These are phyloP conservation scores for Drosophila eohydei DNA, from an alignment of 2,888 invertebrate species.

Conservation along the genomic window DNA sequence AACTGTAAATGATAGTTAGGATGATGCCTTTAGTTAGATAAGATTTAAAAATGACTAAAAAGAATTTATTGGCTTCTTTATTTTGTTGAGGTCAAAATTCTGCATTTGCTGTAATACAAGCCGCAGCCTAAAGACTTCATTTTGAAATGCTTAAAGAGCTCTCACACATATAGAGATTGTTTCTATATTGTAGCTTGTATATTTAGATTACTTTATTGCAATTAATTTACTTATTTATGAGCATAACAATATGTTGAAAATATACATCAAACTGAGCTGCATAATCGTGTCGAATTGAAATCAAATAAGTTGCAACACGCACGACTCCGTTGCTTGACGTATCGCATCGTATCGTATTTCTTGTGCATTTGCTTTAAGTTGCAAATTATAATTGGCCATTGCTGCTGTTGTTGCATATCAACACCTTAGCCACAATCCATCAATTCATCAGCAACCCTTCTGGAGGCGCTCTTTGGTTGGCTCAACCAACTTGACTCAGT, in stretches of 20 bases:
- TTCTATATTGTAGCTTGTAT: too few relatives aligned
- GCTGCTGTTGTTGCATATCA: slow-evolving; percentile 58
- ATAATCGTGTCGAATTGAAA: background rate
- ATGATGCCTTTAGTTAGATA: too few relatives aligned
- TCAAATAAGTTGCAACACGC: background rate
- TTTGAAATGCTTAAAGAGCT: too few relatives aligned
- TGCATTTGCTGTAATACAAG: too few relatives aligned
- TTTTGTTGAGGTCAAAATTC: too few relatives aligned
- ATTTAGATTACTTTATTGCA: background rate
- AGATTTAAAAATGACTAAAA: too few relatives aligned
- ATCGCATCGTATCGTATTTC: background rate
- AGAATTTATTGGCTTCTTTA: too few relatives aligned
- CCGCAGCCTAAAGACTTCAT: too few relatives aligned
- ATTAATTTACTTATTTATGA: background rate
- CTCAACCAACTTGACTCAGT: slow-evolving; percentile 27
- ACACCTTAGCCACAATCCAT: slow-evolving; percentile 64
- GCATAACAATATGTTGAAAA: background rate
- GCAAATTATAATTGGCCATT: slow-evolving; percentile 42
- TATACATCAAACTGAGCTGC: background rate
- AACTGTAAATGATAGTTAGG: too few relatives aligned
- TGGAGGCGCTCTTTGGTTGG: background rate
- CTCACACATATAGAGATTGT: too few relatives aligned
- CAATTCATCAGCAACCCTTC: slow-evolving; percentile 35
- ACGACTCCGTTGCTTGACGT: slow-evolving; percentile 2
- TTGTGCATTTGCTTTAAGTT: slow-evolving; percentile 5